Evolutionary conservation across 2,888 invertebrate species (phyloP), one percentile per base, ranked within the genome.

Genomic region (Neoitamus cyanurus): DNA sequence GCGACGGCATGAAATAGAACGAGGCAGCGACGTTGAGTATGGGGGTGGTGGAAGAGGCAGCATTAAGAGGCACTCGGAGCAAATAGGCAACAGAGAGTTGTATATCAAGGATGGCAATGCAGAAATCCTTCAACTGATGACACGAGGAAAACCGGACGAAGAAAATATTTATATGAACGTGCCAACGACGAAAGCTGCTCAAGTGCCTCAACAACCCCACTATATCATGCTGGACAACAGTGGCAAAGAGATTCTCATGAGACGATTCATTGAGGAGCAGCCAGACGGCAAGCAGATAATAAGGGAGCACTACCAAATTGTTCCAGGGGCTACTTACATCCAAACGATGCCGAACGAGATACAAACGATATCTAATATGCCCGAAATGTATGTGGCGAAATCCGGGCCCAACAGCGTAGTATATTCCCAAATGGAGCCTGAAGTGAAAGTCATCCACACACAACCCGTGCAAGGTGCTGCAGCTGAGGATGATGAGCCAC

Each of bases 31-130:
- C 87, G 92, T 93, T 69, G 91, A 91, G 85, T 92, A 93, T 87
- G 89, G 89, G 11, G 88, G 88, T 0, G 89, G 89, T 13, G 88
- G 88, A 0, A 73, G 86, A 89, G 90, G 88, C 92, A 92, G 89
- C 89, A n/a, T 75, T 25, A 84, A 77, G 28, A 91, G 73, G 91
- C 90, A 88, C 90, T 88, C 87, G 86, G 85, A 89, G 89, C 87
- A 91, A 90, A 73, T 92, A 91, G 58, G 36, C 3, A 68, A 77
- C 37, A 92, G 95, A 85, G 95, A 95, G 88, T 94, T 95, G 88
- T 97, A 95, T 88, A 96, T 96, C 68, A 94, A 96, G 88, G 96
- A 97, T 88, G 97, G 97, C 0, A 96, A 96, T 88, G 95, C 96
- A 0, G 97, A 97, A 92, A 96, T 97, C 86, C 91, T 97, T 78